These are phyloP conservation scores for Mimumesa dahlbomi DNA, from an alignment of 2,888 invertebrate genomes.

Conservation along the genomic window DNA sequence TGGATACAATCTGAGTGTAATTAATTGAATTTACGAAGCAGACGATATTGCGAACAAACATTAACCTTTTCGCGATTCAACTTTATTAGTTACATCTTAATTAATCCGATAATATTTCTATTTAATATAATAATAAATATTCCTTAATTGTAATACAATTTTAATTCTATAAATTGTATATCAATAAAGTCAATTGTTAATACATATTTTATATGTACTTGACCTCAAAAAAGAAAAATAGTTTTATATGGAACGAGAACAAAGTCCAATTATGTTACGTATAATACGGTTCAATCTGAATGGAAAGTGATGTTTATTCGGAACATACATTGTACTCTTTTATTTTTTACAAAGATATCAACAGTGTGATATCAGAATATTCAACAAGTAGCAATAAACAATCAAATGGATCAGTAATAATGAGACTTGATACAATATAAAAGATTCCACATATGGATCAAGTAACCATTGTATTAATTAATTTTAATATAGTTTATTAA, in stretches of 20 bases:
- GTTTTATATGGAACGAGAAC: not conserved
- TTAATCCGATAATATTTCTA: not conserved
- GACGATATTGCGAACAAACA: not conserved
- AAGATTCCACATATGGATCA: too few species aligned
- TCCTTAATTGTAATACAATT: not conserved
- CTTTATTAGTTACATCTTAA: too few species aligned
- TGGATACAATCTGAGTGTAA: too few species aligned
- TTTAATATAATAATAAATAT: not conserved
- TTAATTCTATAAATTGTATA: not conserved
- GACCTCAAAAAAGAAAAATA: not conserved
- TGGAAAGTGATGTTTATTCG: not conserved
- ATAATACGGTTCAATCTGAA: not conserved
- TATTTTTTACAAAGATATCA: not conserved
- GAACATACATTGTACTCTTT: not conserved
- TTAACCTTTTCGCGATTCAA: too few species aligned
- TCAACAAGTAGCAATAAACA: not conserved
- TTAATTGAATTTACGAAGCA: not conserved
- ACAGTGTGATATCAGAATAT: not conserved
- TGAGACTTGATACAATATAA: not conserved
- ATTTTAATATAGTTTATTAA: not conserved
- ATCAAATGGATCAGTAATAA: not conserved
- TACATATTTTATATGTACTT: not conserved
- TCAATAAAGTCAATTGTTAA: not conserved
- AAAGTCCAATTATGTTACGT: conserved; percentile 34
- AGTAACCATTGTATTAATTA: not conserved